Evolutionary conservation across 2,113 vertebrate species (phyloP).

Genomic region (Piliocolobus tephrosceles): DNA sequence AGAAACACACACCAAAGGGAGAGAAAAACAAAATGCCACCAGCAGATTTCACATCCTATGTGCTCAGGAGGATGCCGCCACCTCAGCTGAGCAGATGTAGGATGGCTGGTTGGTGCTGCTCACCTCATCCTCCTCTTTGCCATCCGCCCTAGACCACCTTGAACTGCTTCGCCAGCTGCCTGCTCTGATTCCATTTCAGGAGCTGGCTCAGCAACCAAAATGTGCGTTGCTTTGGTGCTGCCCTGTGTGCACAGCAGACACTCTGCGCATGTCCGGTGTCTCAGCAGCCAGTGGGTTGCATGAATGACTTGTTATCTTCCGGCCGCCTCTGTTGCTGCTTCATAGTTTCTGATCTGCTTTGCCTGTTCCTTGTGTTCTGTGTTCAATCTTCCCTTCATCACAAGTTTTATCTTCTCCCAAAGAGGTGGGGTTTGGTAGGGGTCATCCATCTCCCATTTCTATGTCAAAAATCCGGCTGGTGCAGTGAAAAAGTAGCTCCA

Average conservation of each 20-base stretch:
- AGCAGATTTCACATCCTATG: fast-evolving
- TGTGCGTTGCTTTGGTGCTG: not conserved
- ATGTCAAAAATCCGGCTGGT: too few species aligned
- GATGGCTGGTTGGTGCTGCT: fast-evolving
- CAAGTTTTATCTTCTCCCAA: not conserved
- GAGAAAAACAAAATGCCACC: not conserved
- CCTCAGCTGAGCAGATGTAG: fast-evolving
- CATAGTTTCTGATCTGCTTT: not conserved
- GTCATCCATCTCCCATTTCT: not conserved
- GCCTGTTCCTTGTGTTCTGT: not conserved
- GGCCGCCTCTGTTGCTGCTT: not conserved
- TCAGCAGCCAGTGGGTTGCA: too few species aligned
- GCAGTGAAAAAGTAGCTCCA: not conserved
- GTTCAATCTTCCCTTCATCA: not conserved
- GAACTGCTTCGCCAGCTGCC: not conserved
- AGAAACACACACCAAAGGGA: not conserved
- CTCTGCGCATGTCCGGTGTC: too few species aligned
- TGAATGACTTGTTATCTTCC: not conserved
- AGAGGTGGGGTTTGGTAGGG: not conserved
- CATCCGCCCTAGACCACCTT: not conserved
- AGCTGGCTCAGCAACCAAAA: not conserved
- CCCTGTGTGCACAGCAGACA: fast-evolving
- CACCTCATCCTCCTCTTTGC: not conserved
- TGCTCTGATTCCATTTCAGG: not conserved
- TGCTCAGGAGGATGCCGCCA: not conserved